These are phyloP conservation scores for Siphamia tubifer DNA, from an alignment of 2,113 vertebrate genomes.

Conservation along the genomic window DNA sequence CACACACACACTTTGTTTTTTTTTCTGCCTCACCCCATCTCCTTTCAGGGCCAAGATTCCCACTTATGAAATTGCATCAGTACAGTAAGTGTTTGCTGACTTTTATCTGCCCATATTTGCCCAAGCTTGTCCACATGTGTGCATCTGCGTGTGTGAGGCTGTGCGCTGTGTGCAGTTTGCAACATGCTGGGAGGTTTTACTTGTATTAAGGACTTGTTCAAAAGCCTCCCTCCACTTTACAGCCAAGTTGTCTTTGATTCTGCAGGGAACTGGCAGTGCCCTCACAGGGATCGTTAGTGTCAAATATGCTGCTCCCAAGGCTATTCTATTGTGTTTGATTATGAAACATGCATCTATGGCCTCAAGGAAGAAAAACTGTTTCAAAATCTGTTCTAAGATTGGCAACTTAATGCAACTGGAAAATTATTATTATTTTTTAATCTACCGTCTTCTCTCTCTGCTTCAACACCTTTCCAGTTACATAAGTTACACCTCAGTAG, in stretches of 20 bases:
- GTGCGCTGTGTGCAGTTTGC: slow-evolving; percentile 23
- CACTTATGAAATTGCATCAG: slow-evolving; percentile 49
- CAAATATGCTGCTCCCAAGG: slow-evolving; percentile 52
- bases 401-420: slow-evolving; percentile 28
- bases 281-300: slow-evolving; percentile 22
- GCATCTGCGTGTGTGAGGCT: background rate
- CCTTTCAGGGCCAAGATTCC: slow-evolving; percentile 13
- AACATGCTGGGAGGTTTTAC: slow-evolving; percentile 48
- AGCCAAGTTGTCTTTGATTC: slow-evolving; percentile 36
- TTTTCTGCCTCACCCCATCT: slow-evolving; percentile 12
- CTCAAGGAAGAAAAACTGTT: slow-evolving; percentile 35
- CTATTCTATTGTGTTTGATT: slow-evolving; percentile 31
- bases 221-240: slow-evolving; percentile 25
- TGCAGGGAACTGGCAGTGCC: slow-evolving; percentile 40
- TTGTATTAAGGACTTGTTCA: slow-evolving; percentile 32
- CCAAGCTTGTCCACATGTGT: slow-evolving; percentile 45
- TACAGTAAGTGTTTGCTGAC: slow-evolving; percentile 21
- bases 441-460: too few species aligned
- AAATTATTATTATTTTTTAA: too few species aligned
- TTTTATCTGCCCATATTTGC: slow-evolving; percentile 62
- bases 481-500: too few species aligned
- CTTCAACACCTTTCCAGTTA: background rate
- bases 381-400: slow-evolving; percentile 42
- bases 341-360: slow-evolving; percentile 41
- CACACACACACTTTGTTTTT: background rate